Evolutionary conservation across 1,140 invertebrate genomes (phyloP).

Genomic region (Drosophila paulistorum): DNA sequence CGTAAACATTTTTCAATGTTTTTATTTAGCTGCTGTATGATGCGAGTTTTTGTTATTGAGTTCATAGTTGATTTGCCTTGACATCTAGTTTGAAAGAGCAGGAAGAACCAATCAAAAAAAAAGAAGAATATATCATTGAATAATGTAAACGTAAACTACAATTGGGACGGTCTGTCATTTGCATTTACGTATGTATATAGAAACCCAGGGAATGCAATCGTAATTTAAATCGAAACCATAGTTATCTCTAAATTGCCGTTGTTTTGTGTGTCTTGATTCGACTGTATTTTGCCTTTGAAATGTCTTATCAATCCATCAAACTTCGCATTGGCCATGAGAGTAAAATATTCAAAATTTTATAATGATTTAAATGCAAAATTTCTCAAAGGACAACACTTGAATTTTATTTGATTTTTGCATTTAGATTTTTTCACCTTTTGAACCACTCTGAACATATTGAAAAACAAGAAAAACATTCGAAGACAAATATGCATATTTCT

Average conservation of each 20-base stretch:
- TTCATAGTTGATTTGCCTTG: conserved; percentile 27
- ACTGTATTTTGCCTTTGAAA: too few species aligned
- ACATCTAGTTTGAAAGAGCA: not conserved
- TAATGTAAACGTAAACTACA: not conserved
- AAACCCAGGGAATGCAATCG: not conserved
- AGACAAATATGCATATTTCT: conserved; percentile 22
- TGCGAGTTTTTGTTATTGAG: not conserved
- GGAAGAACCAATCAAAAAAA: not conserved
- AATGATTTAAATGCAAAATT: too few species aligned
- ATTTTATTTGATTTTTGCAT: not conserved
- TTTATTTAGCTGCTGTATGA: not conserved
- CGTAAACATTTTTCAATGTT: not conserved
- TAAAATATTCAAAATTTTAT: too few species aligned
- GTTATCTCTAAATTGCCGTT: not conserved
- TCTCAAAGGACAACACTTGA: not conserved
- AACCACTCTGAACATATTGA: not conserved
- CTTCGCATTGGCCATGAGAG: too few species aligned
- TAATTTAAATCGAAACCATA: not conserved
- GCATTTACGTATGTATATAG: not conserved
- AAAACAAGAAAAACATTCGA: not conserved
- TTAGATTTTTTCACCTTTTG: not conserved
- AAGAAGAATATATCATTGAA: too few species aligned
- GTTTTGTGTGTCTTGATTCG: too few species aligned
- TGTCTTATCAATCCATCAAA: too few species aligned
- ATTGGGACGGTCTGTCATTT: conserved; percentile 14